Evolutionary conservation across 2,797 vertebrate species (phyloP).

Genomic region (Triplophysa yarkandensis): DNA sequence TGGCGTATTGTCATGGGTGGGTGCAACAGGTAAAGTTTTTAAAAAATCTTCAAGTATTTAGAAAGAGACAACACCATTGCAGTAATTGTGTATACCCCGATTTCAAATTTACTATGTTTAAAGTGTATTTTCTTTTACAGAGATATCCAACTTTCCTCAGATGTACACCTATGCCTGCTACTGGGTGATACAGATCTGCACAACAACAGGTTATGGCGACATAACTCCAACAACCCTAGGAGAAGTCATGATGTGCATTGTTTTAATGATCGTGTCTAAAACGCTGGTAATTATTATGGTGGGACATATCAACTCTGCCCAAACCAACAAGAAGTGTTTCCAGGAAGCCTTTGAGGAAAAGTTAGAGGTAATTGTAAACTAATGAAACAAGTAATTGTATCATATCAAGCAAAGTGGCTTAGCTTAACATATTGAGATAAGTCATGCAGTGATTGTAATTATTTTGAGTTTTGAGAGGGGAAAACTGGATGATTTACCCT

Average conservation of each 20-base stretch:
- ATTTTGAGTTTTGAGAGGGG: no score
- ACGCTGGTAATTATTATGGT: constrained; percentile 45
- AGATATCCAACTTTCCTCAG: constrained; percentile 18
- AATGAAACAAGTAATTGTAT: no score
- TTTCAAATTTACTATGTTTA: not conserved
- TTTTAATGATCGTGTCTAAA: constrained; percentile 47
- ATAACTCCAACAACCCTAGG: constrained; percentile 16
- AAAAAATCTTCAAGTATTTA: no score
- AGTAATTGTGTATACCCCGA: not conserved
- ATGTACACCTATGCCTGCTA: constrained; percentile 47
- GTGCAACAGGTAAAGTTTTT: no score
- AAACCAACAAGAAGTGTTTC: constrained; percentile 38
- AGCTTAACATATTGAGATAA: no score
- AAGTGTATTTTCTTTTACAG: constrained; percentile 19
- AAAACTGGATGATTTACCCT: no score
- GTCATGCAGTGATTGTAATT: no score
- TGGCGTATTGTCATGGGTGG: no score
- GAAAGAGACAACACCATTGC: no score
- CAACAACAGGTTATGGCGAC: constrained; percentile 53
- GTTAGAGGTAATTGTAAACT: constrained; percentile 39
- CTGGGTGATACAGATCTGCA: constrained; percentile 49
- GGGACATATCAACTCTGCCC: constrained; percentile 45
- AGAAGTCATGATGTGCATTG: constrained; percentile 26
- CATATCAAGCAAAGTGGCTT: no score
- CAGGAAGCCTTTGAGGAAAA: constrained; percentile 53